These are phyloP conservation scores for Papilio helenus DNA, from an alignment of 1,140 invertebrate genomes.

Conservation along the genomic window DNA sequence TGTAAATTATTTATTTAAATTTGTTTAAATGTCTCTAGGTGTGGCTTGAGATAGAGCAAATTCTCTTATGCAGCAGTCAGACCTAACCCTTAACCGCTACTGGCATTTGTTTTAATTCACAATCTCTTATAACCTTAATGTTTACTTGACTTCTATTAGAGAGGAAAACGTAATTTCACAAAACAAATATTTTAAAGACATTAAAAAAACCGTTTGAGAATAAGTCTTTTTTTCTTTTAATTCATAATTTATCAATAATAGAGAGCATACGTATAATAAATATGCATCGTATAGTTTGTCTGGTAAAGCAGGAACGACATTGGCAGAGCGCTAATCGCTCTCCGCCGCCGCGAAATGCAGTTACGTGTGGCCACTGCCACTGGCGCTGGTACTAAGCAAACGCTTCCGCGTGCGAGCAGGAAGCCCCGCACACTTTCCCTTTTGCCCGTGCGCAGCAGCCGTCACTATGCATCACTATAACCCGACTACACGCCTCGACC, in stretches of 20 bases:
- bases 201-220: neutral
- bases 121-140: constrained; percentile 28
- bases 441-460: constrained; percentile 80
- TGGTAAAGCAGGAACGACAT: constrained; percentile 31
- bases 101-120: constrained; percentile 34
- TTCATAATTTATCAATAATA: neutral
- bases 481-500: constrained; percentile 52
- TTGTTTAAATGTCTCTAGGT: constrained; percentile 3
- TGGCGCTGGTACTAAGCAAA: constrained; percentile 56
- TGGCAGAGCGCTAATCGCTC: constrained; percentile 43
- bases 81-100: constrained; percentile 23
- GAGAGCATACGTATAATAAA: neutral
- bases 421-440: constrained; percentile 78
- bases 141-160: neutral
- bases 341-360: constrained; percentile 58
- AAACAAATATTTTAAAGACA: neutral
- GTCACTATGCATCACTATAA: constrained; percentile 70
- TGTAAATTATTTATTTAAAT: neutral
- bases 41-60: constrained; percentile 14
- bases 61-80: neutral
- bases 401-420: constrained; percentile 79
- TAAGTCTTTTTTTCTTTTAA: neutral
- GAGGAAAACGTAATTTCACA: neutral
- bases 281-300: neutral
- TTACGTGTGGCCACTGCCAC: constrained; percentile 57